Evolutionary conservation across 1,140 invertebrate genomes (phyloP), one percentile per base, ranked within the genome.

Genomic region (Drosophila kanapiae): DNA sequence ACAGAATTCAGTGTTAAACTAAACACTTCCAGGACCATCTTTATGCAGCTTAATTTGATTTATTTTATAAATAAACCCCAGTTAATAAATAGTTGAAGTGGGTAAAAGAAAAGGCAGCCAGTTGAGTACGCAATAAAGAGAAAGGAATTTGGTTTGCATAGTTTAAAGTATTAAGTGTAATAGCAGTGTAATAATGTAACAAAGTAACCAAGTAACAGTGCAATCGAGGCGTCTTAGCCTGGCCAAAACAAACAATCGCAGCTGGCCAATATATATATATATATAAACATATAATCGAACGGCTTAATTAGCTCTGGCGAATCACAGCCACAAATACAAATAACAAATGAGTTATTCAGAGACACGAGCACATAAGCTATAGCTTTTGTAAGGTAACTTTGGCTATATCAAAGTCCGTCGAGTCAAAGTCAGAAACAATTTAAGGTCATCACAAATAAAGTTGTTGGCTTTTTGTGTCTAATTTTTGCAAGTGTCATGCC

Each of bases 391-490:
- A 40, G 27, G 33, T 13, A 42, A 61, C 47, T 78, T 59, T 59
- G 70, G 64, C 72, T 23, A 40, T 6, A 33, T 27, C 65, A 61
- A 81, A 78, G 51, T 58, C 62, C 63, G 76, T 58, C 61, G 68
- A 86, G 63, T 82, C 83, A 83, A 87, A 87, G 80, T 82, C 80
- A 88, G 82, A 87, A 82, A 83, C 68, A 70, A 83, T 88, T 87
- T 87, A 88, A 87, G 83, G 83, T 88, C 83, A 80, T 59, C 59
- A 63, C 78, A 80, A 80, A 65, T 63, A 60, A 42, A 68, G 47
- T 38, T 78, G 1, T 23, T 23, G 23, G 31, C 45, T 78, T 58
- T 56, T 70, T 71, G 47, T 58, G n/a, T 10, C 31, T 29, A 13
- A n/a, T 61, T 64, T 63, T 54, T 47, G 59, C 76, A 45, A 76